These are phyloP conservation scores for Coregonus ussuriensis DNA, from an alignment of 2,797 vertebrate genomes.

Conservation along the genomic window DNA sequence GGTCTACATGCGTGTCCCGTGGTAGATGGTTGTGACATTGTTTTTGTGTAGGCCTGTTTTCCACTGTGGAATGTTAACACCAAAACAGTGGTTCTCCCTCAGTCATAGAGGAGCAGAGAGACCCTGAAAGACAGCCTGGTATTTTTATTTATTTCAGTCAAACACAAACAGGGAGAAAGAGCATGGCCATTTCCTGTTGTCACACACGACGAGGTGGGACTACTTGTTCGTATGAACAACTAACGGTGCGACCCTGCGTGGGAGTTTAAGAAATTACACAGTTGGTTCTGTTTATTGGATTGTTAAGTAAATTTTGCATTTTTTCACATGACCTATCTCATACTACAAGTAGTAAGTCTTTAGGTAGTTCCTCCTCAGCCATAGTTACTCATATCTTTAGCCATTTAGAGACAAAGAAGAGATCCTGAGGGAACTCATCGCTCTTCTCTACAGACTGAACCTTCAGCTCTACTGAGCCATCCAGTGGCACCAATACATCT, in stretches of 20 bases:
- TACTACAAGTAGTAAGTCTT: too few relatives aligned
- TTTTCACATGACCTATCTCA: too few relatives aligned
- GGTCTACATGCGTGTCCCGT: too few relatives aligned
- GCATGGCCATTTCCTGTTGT: too few relatives aligned
- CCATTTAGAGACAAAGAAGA: neutral
- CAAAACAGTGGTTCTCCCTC: neutral
- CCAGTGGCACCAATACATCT: constrained; percentile 18
- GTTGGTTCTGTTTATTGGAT: too few relatives aligned
- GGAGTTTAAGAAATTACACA: too few relatives aligned
- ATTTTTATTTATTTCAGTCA: neutral
- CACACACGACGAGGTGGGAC: too few relatives aligned
- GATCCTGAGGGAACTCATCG: neutral
- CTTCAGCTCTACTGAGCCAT: constrained; percentile 21
- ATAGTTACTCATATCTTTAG: neutral
- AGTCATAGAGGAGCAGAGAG: neutral
- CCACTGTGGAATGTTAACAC: neutral
- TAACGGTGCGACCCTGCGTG: too few relatives aligned
- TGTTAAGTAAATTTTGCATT: too few relatives aligned
- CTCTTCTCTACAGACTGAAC: neutral
- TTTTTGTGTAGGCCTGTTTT: neutral
- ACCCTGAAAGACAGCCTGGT: neutral
- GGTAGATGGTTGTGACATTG: neutral
- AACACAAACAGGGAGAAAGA: too few relatives aligned
- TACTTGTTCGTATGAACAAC: too few relatives aligned
- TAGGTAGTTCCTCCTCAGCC: neutral